These are phyloP conservation scores for Rhineura floridana DNA, from an alignment of 2,113 vertebrate genomes.

Conservation along the genomic window DNA sequence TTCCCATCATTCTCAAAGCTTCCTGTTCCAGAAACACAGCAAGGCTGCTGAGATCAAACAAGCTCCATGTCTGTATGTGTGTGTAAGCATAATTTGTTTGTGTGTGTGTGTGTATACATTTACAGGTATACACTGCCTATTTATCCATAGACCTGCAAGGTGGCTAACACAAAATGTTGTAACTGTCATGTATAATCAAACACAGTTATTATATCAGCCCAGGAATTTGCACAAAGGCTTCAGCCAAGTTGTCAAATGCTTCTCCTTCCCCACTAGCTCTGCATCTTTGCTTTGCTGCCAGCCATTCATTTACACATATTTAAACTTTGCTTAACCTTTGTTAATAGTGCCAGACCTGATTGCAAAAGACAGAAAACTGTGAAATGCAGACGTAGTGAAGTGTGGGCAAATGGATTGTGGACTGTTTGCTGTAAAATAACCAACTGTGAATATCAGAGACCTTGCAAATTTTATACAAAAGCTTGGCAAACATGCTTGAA, in stretches of 20 bases:
- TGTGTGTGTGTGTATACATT: no score
- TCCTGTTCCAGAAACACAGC: no score
- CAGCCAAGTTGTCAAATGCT: neutral
- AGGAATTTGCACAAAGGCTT: neutral
- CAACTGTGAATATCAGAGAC: neutral
- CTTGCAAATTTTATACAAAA: neutral
- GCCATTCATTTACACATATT: neutral
- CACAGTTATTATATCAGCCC: neutral
- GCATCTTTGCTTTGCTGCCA: neutral
- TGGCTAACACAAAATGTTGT: no score
- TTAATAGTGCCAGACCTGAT: neutral
- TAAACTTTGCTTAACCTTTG: neutral
- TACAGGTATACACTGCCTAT: no score
- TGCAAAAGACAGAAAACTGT: neutral
- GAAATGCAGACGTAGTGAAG: neutral
- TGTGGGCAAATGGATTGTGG: neutral
- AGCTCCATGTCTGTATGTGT: no score
- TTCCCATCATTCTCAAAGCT: no score
- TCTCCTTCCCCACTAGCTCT: neutral
- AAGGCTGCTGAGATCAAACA: no score
- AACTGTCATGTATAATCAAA: no score
- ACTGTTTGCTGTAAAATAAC: neutral
- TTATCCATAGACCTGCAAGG: no score
- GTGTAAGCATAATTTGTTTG: no score
- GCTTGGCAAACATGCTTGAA: neutral